These are phyloP conservation scores for Nannoperca australis DNA, from an alignment of 2,797 vertebrate species.

Conservation along the genomic window DNA sequence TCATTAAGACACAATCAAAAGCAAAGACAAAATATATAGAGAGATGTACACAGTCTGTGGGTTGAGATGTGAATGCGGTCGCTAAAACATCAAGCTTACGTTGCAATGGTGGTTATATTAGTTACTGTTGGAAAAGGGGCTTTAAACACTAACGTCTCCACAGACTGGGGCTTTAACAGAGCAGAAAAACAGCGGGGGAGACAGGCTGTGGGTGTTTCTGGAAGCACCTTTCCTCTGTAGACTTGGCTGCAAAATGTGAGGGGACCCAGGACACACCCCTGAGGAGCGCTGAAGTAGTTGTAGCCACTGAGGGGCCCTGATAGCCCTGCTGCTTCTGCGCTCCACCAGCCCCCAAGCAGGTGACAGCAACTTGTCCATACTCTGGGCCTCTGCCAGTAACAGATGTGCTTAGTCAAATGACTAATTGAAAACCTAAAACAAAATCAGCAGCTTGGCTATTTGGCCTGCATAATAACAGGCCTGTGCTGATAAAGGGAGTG, in stretches of 20 bases:
- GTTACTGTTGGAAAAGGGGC: slow-evolving; percentile 58
- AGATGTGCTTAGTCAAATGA: slow-evolving; percentile 99
- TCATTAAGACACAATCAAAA: slow-evolving; percentile 79
- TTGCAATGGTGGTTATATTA: slow-evolving; percentile 46
- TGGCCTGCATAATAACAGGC: slow-evolving; percentile 98
- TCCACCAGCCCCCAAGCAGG: slow-evolving; percentile 90
- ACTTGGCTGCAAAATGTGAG: slow-evolving; percentile 83
- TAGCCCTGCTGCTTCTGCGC: slow-evolving; percentile 87
- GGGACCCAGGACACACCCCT: slow-evolving; percentile 86
- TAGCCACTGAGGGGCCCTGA: slow-evolving; percentile 85
- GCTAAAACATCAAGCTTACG: slow-evolving; percentile 67
- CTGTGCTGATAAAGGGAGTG: slow-evolving; percentile 90
- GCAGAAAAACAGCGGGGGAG: slow-evolving; percentile 68
- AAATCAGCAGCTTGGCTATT: slow-evolving; percentile 98
- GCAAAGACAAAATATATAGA: slow-evolving; percentile 67
- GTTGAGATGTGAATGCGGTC: slow-evolving; percentile 62
- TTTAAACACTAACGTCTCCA: slow-evolving; percentile 74
- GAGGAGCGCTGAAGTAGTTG: slow-evolving; percentile 90
- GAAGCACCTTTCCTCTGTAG: slow-evolving; percentile 79
- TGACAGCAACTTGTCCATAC: slow-evolving; percentile 90
- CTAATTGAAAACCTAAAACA: slow-evolving; percentile 99
- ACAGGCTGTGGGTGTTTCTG: slow-evolving; percentile 75
- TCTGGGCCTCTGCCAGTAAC: slow-evolving; percentile 95
- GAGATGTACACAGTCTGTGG: slow-evolving; percentile 54
- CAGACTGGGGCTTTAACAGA: slow-evolving; percentile 70